A percentile compares a stretch with the other conserved stretches of the same genome.
These are phyloP conservation scores for Bombus picipes DNA, from an alignment of 1,140 invertebrate genomes.

Conservation along the genomic window DNA sequence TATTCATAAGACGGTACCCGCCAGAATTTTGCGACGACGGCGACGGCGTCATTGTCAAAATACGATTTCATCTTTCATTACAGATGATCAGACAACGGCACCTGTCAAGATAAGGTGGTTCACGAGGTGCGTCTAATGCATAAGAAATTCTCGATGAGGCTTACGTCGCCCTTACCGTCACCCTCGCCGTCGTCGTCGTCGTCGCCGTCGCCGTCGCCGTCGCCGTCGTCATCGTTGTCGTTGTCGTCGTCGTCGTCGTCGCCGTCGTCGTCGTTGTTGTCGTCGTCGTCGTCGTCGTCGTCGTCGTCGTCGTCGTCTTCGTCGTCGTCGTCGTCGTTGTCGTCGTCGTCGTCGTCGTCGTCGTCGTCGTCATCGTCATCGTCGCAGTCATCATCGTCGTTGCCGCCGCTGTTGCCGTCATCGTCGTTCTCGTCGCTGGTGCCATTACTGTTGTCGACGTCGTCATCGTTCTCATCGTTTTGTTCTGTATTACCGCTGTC, in stretches of 20 bases:
- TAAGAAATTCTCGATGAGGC: slow-evolving; percentile 57
- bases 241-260: not conserved
- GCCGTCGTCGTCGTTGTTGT: not conserved
- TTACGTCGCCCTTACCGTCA: slow-evolving; percentile 50
- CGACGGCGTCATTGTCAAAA: slow-evolving; percentile 52
- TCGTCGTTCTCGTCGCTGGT: not conserved
- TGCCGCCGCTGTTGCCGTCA: not conserved
- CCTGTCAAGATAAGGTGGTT: slow-evolving; percentile 42
- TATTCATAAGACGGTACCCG: slow-evolving; percentile 22
- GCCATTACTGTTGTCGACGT: slow-evolving; percentile 7
- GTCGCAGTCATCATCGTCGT: slow-evolving; percentile 28
- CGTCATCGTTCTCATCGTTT: slow-evolving; percentile 11
- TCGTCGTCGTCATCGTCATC: not conserved
- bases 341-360: slow-evolving; percentile 14
- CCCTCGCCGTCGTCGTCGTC: slow-evolving; percentile 40
- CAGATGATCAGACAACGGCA: slow-evolving; percentile 29
- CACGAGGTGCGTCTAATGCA: slow-evolving; percentile 49
- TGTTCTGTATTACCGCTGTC: not conserved
- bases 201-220: not conserved
- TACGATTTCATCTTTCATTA: not conserved
- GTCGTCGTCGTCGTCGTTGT: not conserved
- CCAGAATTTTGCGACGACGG: slow-evolving; percentile 31
- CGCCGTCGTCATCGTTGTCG: not conserved
- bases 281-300: not conserved
- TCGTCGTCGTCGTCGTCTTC: not conserved